Evolutionary conservation across 2,113 vertebrate species (phyloP), one percentile per base, ranked within the genome.

Genomic region (Ploceus nigricollis): DNA sequence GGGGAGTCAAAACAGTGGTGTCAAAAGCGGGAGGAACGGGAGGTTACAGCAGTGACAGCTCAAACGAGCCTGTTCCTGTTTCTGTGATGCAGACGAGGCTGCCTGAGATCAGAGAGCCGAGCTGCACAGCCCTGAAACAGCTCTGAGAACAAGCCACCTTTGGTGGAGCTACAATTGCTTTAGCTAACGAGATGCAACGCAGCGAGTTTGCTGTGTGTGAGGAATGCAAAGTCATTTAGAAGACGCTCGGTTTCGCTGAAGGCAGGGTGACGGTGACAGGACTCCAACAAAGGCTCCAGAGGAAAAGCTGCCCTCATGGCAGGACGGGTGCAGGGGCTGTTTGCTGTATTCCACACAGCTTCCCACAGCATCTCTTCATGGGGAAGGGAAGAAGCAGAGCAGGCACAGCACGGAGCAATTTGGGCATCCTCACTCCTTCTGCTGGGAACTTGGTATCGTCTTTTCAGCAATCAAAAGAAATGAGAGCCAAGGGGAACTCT

Each of bases 401-500:
- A 4, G 76, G 87, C 21, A 4, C 10, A 40, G 64, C 11, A 18
- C 25, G 25, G 15, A 64, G 80, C 48, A 19, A 30, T 82, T 53
- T 72, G 86, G 72, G 63, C 31, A 69, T 45, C 48, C 69, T 75
- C 65, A 84, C 65, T 89, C 71, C 24, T 93, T 79, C 47, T 66
- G 42, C 71, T 5, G 9, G 51, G 60, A 91, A 66, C 64, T 37
- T 24, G 76, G 84, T 70, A 70, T 47, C 1, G 56, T 61, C 93
- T 94, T 93, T 86, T 71, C 50, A 56, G 85, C 85, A 90, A 92
- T 87, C 88, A 87, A 90, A 93, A 73, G 88, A 84, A 95, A 96
- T 3, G 85, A 72, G 48, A 96, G 88, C 86, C 90, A 92, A 96
- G 88, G 92, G 92, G 92, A 93, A 84, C 72, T 92, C 60, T 51